A percentile compares a stretch with the other conserved stretches of the same genome.
Evolutionary conservation across 2,888 invertebrate genomes (phyloP).

Genomic region (Ectobius pallidus): DNA sequence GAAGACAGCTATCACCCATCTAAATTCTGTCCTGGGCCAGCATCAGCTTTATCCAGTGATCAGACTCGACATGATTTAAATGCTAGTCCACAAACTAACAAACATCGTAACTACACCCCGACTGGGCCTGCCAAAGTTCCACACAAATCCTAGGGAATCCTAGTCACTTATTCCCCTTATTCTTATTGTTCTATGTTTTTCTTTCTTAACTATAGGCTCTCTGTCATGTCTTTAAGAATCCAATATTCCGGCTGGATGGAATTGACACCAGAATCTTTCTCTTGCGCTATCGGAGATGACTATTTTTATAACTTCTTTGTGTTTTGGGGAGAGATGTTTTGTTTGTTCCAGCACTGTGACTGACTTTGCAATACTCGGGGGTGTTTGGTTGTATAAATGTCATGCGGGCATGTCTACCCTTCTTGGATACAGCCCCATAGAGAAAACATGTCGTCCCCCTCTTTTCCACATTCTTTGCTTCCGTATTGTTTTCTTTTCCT

Average conservation of each 20-base stretch:
- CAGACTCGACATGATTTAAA: no score
- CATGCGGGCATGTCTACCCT: conserved; percentile 15
- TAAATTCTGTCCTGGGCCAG: no score
- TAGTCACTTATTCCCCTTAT: no score
- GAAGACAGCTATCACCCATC: no score
- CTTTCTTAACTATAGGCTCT: no score
- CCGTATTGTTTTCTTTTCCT: no score
- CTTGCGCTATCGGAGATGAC: neutral
- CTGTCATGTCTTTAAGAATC: neutral
- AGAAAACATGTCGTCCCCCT: conserved; percentile 17
- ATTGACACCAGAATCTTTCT: neutral
- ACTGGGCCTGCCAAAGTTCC: no score
- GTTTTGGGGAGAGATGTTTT: neutral
- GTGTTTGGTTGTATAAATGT: conserved; percentile 22
- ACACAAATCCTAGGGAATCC: no score
- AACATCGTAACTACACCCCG: no score
- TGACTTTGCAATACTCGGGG: conserved; percentile 20
- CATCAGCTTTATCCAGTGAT: no score
- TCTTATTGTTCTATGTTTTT: no score
- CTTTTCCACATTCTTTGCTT: neutral
- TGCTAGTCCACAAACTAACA: no score
- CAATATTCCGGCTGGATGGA: neutral
- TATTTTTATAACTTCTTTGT: neutral
- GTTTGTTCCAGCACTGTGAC: neutral
- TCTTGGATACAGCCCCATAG: conserved; percentile 2